Conservation (phyloP, 2,113 vertebrate genomes). For the Cephalopholis sonnerati region DNA sequence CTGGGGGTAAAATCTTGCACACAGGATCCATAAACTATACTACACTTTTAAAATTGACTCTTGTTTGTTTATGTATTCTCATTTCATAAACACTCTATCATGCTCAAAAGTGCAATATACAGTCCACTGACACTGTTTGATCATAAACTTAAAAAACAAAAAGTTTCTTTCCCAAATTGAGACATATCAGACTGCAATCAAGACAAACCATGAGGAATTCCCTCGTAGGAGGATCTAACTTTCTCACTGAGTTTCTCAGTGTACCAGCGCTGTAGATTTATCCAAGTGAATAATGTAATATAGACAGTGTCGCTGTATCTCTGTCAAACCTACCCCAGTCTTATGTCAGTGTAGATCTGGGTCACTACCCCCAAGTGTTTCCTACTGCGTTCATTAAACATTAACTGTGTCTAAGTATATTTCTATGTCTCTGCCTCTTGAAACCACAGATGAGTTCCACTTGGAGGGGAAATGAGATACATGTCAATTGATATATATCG, state of each 20-base stretch:
- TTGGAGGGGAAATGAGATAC: constrained; percentile 49
- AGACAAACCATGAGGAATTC: constrained; percentile 8
- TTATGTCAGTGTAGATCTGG: constrained; percentile 78
- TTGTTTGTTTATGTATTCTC: neutral
- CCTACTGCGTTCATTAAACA: constrained; percentile 80
- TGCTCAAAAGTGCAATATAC: neutral
- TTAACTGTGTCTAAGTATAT: constrained; percentile 83
- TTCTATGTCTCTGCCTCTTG: constrained; percentile 76
- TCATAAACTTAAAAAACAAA: neutral
- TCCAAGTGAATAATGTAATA: constrained; percentile 72
- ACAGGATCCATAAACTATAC: neutral
- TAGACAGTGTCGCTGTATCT: constrained; percentile 61
- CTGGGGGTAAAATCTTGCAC: neutral
- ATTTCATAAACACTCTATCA: neutral
- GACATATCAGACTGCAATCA: neutral
- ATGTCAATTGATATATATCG: constrained; percentile 27
- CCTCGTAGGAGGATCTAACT: constrained; percentile 24
- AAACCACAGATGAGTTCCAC: constrained; percentile 64
- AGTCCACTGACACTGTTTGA: neutral
- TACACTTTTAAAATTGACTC: neutral
- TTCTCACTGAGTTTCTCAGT: constrained; percentile 25
- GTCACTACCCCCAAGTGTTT: constrained; percentile 78
- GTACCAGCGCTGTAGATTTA: constrained; percentile 35
- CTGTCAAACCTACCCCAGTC: constrained; percentile 67
- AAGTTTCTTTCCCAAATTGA: neutral